Evolutionary conservation across 2,888 invertebrate genomes (phyloP), one percentile per base, ranked within the genome.

Genomic region (Epinotia ramella): DNA sequence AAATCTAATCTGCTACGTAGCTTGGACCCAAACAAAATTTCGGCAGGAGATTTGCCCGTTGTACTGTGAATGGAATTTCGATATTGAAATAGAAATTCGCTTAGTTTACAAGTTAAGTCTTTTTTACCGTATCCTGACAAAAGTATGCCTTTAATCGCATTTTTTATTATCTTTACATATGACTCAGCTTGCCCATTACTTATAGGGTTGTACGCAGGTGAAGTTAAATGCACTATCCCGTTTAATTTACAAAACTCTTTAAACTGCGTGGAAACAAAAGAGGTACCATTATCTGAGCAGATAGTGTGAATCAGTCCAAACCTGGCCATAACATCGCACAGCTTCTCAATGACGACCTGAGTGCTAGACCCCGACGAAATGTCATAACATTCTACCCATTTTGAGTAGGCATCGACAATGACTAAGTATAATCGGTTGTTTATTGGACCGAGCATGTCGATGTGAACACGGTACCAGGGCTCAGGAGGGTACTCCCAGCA

Each of bases 151-250:
- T 40, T 63, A n/a, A 63, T 63, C 1, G 33, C 33, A 9, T 44
- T 63, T 62, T 49, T 70, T 3, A 56, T 33, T 4, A 67, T 28
- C n/a, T 67, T 67, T 16, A 67, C 67, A n/a, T 33, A 67, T 2
- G 28, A n/a, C 67, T 67, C 7, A 3, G 28, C 28, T 28, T 28
- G 28, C 1, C 28, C 28, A 28, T 28, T 28, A 28, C 28, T 28
- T 28, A 53, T 16, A n/a, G 67, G 67, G 7, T 5, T 24, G 33
- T 67, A 67, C 9, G 67, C n/a, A 6, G 67, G 67, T 16, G 67
- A 40, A 3, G 67, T 67, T 24, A 67, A 11, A n/a, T 67, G 67
- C 4, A 11, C 28, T 28, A 67, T 67, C 3, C 67, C 67, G 53
- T 67, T 67, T 2, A 67, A 3, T 5, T 16, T 44, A 33, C 67